These are phyloP conservation scores for Uromys caudimaculatus DNA, from an alignment of 2,797 vertebrate genomes.

Conservation along the genomic window DNA sequence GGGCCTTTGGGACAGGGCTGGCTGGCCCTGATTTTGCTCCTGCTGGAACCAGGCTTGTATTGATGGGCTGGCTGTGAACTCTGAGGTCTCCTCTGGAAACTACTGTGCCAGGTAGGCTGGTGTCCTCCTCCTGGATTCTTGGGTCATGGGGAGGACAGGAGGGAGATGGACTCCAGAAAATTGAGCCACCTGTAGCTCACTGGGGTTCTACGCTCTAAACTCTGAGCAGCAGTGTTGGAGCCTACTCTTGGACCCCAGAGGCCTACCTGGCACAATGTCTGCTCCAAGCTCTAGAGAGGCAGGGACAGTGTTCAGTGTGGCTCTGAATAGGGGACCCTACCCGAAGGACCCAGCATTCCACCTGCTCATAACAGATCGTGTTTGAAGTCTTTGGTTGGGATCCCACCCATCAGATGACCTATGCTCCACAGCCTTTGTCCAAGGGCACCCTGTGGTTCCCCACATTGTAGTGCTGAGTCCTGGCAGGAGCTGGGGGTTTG, in stretches of 20 bases:
- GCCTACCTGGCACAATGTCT: background rate
- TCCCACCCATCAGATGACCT: fast-evolving
- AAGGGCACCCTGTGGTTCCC: background rate
- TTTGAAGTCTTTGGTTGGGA: background rate
- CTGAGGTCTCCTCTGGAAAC: background rate
- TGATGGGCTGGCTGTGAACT: background rate
- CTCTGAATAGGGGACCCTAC: background rate
- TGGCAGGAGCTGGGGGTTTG: background rate
- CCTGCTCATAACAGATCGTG: fast-evolving
- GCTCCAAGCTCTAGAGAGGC: background rate
- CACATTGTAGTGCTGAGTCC: background rate
- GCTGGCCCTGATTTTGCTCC: background rate
- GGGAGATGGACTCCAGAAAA: background rate
- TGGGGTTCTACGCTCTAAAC: background rate
- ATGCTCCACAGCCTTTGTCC: background rate
- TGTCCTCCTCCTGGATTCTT: fast-evolving
- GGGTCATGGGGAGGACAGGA: background rate
- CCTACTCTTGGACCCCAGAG: background rate
- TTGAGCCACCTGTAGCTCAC: background rate
- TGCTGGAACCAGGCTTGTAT: background rate
- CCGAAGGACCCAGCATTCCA: background rate
- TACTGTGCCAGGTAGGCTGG: background rate
- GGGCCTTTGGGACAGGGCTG: background rate
- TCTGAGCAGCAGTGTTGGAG: background rate
- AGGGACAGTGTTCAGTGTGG: background rate